Conservation (phyloP, 2,888 invertebrate genomes). For the Orgyia antiqua region DNA sequence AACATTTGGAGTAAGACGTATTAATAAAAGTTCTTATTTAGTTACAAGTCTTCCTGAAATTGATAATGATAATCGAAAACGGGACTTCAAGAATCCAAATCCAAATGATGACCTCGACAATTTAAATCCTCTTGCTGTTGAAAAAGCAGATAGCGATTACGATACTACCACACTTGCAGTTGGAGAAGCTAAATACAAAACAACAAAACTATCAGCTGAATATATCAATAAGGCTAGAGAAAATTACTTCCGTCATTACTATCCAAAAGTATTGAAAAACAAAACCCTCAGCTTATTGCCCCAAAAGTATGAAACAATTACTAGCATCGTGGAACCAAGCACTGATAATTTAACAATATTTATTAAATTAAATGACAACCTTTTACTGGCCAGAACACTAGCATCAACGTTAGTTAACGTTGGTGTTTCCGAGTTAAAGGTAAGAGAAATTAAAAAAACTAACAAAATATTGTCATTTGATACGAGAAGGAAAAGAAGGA, state of each 20-base stretch:
- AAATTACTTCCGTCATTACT: constrained; percentile 50
- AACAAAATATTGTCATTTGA: too few species aligned
- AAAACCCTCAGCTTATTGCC: constrained; percentile 7
- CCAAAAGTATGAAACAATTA: not conserved
- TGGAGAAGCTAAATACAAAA: constrained; percentile 27
- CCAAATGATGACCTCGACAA: constrained; percentile 2
- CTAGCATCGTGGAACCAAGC: not conserved
- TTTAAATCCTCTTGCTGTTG: constrained; percentile 9
- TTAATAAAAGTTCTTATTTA: constrained; percentile 54
- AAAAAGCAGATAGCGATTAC: constrained; percentile 6
- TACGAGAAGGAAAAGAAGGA: too few species aligned
- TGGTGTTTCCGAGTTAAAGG: too few species aligned
- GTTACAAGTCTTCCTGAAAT: constrained; percentile 50
- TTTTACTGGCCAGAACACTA: constrained; percentile 40
- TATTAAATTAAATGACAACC: not conserved
- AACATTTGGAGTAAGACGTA: constrained; percentile 54
- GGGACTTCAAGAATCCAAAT: not conserved
- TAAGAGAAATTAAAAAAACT: too few species aligned
- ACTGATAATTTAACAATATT: not conserved
- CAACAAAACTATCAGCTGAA: constrained; percentile 31
- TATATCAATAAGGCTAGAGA: constrained; percentile 50
- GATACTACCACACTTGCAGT: constrained; percentile 21
- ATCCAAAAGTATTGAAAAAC: constrained; percentile 31
- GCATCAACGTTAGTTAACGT: too few species aligned
- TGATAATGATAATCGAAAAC: constrained; percentile 27